phyloP scores from a whole-genome alignment of 2,113 vertebrate species.

The Ophthalmotilapia sp. region DNA sequence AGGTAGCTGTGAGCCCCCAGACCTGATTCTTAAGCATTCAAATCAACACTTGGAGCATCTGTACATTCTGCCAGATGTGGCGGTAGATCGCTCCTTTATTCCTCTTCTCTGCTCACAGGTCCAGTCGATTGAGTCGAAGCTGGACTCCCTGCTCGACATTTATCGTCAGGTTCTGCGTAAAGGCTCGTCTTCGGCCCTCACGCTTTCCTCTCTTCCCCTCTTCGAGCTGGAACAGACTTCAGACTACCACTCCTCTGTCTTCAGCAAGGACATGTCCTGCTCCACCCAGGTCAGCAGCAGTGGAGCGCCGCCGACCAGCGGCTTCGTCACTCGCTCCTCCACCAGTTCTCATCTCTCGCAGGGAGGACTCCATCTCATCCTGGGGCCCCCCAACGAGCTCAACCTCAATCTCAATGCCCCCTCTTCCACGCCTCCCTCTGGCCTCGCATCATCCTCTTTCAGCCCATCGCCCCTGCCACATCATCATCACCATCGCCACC shows the following conservation, averaged over 20 bases:
- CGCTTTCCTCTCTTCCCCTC: slow-evolving; percentile 85
- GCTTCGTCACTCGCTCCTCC: slow-evolving; percentile 79
- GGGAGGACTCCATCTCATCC: slow-evolving; percentile 85
- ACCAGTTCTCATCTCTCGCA: slow-evolving; percentile 82
- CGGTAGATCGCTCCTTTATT: not conserved
- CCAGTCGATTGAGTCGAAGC: slow-evolving; percentile 93
- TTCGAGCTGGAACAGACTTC: slow-evolving; percentile 92
- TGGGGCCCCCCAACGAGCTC: slow-evolving; percentile 85
- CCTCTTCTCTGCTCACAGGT: slow-evolving; percentile 68
- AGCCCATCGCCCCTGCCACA: slow-evolving; percentile 75
- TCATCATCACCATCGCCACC: slow-evolving; percentile 73
- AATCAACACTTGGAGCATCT: not conserved
- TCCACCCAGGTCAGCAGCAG: slow-evolving; percentile 77
- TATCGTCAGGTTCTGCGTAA: slow-evolving; percentile 91
- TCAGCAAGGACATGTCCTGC: slow-evolving; percentile 81
- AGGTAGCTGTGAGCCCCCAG: not conserved
- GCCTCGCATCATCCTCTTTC: slow-evolving; percentile 70
- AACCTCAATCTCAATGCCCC: slow-evolving; percentile 81
- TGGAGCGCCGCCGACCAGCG: slow-evolving; percentile 29
- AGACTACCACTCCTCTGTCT: slow-evolving; percentile 86
- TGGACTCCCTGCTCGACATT: slow-evolving; percentile 91
- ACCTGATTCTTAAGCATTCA: not conserved
- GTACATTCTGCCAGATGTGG: not conserved
- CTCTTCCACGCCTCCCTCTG: slow-evolving; percentile 73
- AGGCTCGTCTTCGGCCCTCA: slow-evolving; percentile 83